Percentiles rank a stretch among this genome's conserved stretches.
Evolutionary conservation across 2,113 vertebrate species (phyloP).

Genomic region (Microcebus lehilahytsara): DNA sequence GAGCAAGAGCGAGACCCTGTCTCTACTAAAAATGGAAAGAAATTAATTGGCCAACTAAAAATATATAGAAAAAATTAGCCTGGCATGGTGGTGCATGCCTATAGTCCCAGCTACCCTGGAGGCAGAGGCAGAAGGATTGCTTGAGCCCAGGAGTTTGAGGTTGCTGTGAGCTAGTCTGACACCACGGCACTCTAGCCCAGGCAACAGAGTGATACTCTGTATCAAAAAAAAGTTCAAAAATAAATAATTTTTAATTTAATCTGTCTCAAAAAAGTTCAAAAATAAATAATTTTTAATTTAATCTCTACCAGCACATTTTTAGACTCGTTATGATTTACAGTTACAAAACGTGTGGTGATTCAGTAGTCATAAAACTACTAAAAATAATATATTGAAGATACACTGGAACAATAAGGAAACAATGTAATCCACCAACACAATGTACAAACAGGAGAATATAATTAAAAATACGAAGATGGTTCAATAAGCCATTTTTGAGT

Average conservation of each 20-base stretch:
- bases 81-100: too few relatives aligned
- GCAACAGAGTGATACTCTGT: too few relatives aligned
- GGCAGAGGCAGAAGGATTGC: too few relatives aligned
- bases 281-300: not conserved
- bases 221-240: too few relatives aligned
- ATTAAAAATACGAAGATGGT: not conserved
- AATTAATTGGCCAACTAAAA: too few relatives aligned
- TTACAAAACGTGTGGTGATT: not conserved
- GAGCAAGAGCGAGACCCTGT: too few relatives aligned
- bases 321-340: not conserved
- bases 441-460: not conserved
- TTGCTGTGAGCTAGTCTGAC: too few relatives aligned
- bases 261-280: not conserved
- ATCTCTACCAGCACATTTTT: not conserved
- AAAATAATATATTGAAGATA: not conserved
- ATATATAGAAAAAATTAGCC: too few relatives aligned
- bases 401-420: not conserved
- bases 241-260: not conserved
- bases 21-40: too few relatives aligned
- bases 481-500: not conserved
- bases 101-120: too few relatives aligned
- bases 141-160: too few relatives aligned
- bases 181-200: too few relatives aligned
- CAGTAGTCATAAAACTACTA: not conserved
- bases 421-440: not conserved